Percentiles rank a stretch among this genome's conserved stretches.
Conservation (phyloP, 1,140 invertebrate genomes). For the Trissolcus basalis region DNA sequence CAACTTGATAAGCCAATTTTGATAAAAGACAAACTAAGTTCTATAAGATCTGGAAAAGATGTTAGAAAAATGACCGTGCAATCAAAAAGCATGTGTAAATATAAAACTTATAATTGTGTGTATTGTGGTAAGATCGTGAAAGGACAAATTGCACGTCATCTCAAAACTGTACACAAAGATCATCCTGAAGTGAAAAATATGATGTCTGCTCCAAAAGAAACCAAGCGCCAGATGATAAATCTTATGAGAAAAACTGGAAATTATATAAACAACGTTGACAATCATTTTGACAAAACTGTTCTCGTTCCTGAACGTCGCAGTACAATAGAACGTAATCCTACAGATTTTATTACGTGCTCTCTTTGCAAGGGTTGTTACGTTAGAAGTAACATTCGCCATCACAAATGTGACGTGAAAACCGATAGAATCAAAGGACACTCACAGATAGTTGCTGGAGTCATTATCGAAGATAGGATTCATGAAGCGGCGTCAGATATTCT, state of each 20-base stretch:
- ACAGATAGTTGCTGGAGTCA: slow-evolving; percentile 12
- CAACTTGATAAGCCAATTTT: too few relatives aligned
- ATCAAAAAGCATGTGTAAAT: slow-evolving; percentile 1
- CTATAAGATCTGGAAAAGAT: slow-evolving; percentile 14
- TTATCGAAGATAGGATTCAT: slow-evolving; percentile 13
- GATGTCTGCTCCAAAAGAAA: neutral
- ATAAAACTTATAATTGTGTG: slow-evolving; percentile 21
- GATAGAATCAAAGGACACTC: slow-evolving; percentile 14
- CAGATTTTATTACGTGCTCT: slow-evolving; percentile 5
- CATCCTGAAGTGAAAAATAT: slow-evolving; percentile 4
- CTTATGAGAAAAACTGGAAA: slow-evolving; percentile 22
- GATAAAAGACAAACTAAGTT: slow-evolving; percentile 2
- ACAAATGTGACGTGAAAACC: slow-evolving; percentile 16
- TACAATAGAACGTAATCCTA: neutral
- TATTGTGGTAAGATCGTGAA: slow-evolving; percentile 11
- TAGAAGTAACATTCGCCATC: slow-evolving; percentile 29
- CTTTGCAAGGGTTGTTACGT: slow-evolving; percentile 21
- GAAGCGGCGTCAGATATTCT: neutral
- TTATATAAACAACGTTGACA: slow-evolving; percentile 30
- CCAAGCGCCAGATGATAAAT: slow-evolving; percentile 9
- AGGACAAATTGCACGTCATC: slow-evolving; percentile 33
- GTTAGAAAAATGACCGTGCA: slow-evolving; percentile 9
- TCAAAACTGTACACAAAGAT: slow-evolving; percentile 10
- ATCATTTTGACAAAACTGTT: slow-evolving; percentile 3
- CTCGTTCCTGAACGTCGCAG: slow-evolving; percentile 1